These are phyloP conservation scores for Falco peregrinus DNA, from an alignment of 2,797 vertebrate species.

Conservation along the genomic window DNA sequence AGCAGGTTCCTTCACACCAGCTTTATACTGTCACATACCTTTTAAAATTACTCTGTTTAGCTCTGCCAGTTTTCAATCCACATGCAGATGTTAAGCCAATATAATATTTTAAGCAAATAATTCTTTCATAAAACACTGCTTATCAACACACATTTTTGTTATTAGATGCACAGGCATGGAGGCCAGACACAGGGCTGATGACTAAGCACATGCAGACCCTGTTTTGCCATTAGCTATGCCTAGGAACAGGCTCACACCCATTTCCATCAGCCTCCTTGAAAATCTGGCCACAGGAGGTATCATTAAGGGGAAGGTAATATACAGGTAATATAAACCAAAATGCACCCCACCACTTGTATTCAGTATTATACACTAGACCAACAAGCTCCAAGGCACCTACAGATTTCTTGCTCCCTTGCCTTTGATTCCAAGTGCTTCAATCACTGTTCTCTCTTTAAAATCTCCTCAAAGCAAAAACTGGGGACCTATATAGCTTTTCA, in stretches of 20 bases:
- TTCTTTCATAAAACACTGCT: constrained; percentile 25
- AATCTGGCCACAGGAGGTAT: neutral
- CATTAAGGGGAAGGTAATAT: neutral
- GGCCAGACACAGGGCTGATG: neutral
- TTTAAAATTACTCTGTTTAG: neutral
- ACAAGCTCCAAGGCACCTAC: neutral
- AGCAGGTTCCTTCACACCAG: neutral
- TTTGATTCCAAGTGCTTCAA: neutral
- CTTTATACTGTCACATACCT: neutral
- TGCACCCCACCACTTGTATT: neutral
- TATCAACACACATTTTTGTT: constrained; percentile 19
- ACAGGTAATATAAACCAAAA: neutral
- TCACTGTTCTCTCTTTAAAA: neutral
- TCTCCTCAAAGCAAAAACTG: neutral
- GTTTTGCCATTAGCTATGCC: neutral
- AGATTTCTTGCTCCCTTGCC: neutral
- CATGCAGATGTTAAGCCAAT: constrained; percentile 7
- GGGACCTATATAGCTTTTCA: neutral
- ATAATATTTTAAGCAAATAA: constrained; percentile 25
- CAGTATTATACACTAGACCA: neutral
- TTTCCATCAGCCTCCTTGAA: neutral
- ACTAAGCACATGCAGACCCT: neutral
- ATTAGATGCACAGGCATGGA: neutral
- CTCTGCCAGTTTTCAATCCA: constrained; percentile 14
- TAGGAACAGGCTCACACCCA: neutral